Evolutionary conservation across 2,113 vertebrate species (phyloP).

Genomic region (Ginglymostoma cirratum): DNA sequence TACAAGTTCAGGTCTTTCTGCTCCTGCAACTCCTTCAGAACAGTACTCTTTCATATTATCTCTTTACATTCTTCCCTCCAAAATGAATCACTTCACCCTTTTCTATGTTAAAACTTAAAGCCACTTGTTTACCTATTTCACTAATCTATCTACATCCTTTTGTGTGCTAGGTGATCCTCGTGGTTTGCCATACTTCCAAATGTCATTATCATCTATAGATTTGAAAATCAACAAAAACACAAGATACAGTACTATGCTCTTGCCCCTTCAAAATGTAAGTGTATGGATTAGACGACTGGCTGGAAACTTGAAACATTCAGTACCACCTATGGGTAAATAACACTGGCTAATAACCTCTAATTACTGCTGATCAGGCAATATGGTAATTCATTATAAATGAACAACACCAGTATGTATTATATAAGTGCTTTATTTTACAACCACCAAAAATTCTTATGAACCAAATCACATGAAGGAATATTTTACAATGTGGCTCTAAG

Average conservation of each 20-base stretch:
- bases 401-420: no score
- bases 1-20: no score
- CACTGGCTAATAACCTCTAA: background rate
- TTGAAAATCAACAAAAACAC: background rate
- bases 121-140: background rate
- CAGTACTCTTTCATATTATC: background rate
- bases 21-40: background rate
- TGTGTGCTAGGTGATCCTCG: background rate
- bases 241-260: no score
- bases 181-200: background rate
- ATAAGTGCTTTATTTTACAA: background rate
- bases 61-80: background rate
- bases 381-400: background rate
- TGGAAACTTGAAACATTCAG: background rate
- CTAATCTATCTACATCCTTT: background rate
- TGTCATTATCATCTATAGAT: background rate
- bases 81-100: background rate
- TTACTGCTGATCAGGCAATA: background rate
- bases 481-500: background rate
- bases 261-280: no score
- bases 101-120: background rate
- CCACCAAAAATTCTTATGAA: background rate
- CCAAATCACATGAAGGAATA: background rate
- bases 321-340: background rate
- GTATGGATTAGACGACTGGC: background rate